Evolutionary conservation across 2,888 invertebrate species (phyloP).

Genomic region (Epirrhoe alternata): DNA sequence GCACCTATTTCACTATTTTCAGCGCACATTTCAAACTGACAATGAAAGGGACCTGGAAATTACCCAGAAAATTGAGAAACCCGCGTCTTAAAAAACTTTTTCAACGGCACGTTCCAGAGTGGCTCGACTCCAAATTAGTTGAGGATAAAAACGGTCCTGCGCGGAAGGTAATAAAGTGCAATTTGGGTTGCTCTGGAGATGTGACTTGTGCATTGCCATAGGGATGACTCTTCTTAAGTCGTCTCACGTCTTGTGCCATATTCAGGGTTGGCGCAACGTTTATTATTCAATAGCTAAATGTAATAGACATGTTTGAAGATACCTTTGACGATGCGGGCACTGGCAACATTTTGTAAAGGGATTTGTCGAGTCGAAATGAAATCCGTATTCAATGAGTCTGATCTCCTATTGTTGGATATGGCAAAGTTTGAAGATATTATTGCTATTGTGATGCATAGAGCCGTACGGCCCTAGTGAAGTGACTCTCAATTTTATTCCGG

Average conservation of each 20-base stretch:
- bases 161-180: slow-evolving; percentile 60
- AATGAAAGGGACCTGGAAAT: slow-evolving; percentile 62
- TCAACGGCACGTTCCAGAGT: slow-evolving; percentile 41
- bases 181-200: slow-evolving; percentile 52
- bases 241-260: slow-evolving; percentile 66
- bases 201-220: slow-evolving; percentile 54
- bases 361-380: slow-evolving; percentile 40
- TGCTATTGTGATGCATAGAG: slow-evolving; percentile 15
- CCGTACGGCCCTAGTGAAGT: background rate
- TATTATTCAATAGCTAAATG: slow-evolving; percentile 76
- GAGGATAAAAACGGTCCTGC: slow-evolving; percentile 52
- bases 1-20: slow-evolving; percentile 62
- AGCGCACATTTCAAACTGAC: slow-evolving; percentile 68
- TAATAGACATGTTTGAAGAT: slow-evolving; percentile 67
- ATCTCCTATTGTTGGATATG: slow-evolving; percentile 21
- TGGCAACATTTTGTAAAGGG: slow-evolving; percentile 44
- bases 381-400: slow-evolving; percentile 26
- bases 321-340: slow-evolving; percentile 42
- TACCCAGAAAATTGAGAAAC: slow-evolving; percentile 66
- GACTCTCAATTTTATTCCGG: too few species aligned
- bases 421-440: slow-evolving; percentile 21
- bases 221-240: slow-evolving; percentile 54
- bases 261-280: slow-evolving; percentile 64
- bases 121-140: slow-evolving; percentile 50
- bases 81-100: slow-evolving; percentile 66